Base-by-base conservation (phyloP, 2,797 vertebrate genomes). In the Psittacula derbiana region DNA sequence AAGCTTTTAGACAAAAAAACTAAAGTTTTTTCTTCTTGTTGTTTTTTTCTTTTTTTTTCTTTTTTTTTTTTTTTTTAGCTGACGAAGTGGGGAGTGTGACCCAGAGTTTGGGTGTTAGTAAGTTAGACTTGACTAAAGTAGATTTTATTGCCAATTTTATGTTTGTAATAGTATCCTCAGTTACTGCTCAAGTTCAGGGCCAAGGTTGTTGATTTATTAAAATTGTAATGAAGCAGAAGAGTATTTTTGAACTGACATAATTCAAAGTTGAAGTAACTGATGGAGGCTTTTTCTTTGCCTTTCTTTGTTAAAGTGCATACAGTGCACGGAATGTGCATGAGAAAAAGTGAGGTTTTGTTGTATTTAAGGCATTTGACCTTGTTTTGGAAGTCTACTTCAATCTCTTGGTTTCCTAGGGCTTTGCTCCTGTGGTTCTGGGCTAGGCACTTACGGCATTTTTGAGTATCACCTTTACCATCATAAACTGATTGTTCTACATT, bases 41-140 rank as follows among this genome's bases (percentile, higher is more conserved):
- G 30, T 21, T 2, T 53, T 55, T 53, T 53, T 12, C 19, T 12
- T 13, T 53, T 20, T 18, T 8, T 55, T 31, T 13, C 27, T 49
- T 25, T 55, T 53, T 53, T 49, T 25, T 27, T 49, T 16, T 16
- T 47, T 91, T 67, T 89, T 80, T 71, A 94, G 66, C 41, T 64
- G 65, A 85, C 80, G 91, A 88, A 41, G 36, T 14, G 18, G 52
- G 80, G 57, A 86, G 94, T 72, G 24, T 70, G 87, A 96, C 90
- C 72, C 28, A 67, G 69, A 60, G 33, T 90, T 61, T 74, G 66
- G 30, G 36, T 80, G 43, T 93, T 73, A 78, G 14, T 69, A 70
- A 47, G 44, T 46, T 62, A 86, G 55, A 69, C 19, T 82, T 64
- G 65, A 52, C 41, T 83, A 20, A 86, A 74, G 67, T 64, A 81